These are phyloP conservation scores for Pollenia angustigena DNA, from an alignment of 2,888 invertebrate genomes.

Conservation along the genomic window DNA sequence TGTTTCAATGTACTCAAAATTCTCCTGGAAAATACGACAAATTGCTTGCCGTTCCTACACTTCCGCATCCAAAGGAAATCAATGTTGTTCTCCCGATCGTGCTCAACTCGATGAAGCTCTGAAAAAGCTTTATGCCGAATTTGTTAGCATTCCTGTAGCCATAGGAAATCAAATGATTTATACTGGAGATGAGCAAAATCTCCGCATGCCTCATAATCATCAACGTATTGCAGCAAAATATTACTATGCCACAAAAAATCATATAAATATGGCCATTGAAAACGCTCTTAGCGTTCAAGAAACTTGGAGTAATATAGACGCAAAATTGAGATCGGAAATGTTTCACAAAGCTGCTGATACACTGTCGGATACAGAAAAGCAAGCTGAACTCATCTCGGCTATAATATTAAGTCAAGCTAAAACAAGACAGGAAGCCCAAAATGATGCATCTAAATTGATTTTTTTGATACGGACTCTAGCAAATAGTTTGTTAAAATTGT, in stretches of 20 bases:
- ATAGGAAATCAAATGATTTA: constrained; percentile 93
- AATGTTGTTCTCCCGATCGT: neutral
- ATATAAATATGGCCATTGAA: constrained; percentile 92
- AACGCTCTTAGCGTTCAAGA: constrained; percentile 88
- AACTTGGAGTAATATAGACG: constrained; percentile 93
- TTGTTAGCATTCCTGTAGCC: constrained; percentile 93
- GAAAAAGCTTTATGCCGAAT: constrained; percentile 37
- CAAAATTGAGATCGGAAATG: constrained; percentile 90
- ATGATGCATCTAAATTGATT: constrained; percentile 96
- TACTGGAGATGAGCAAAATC: constrained; percentile 89
- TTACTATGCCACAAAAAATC: constrained; percentile 93
- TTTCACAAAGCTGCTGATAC: constrained; percentile 94
- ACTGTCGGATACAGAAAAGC: constrained; percentile 88
- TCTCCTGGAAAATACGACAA: neutral
- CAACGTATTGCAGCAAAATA: constrained; percentile 92
- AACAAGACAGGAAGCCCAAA: constrained; percentile 96
- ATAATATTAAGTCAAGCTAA: constrained; percentile 98
- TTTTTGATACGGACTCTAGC: constrained; percentile 90
- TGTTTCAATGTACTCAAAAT: constrained; percentile 22
- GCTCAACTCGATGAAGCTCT: constrained; percentile 20
- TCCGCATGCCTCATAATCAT: constrained; percentile 95
- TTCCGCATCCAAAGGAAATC: neutral
- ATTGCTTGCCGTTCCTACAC: neutral
- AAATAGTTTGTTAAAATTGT: constrained; percentile 87
- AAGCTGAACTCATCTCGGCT: constrained; percentile 95